These are phyloP conservation scores for Eubucco bourcierii DNA, from an alignment of 2,113 vertebrate species.

Conservation along the genomic window DNA sequence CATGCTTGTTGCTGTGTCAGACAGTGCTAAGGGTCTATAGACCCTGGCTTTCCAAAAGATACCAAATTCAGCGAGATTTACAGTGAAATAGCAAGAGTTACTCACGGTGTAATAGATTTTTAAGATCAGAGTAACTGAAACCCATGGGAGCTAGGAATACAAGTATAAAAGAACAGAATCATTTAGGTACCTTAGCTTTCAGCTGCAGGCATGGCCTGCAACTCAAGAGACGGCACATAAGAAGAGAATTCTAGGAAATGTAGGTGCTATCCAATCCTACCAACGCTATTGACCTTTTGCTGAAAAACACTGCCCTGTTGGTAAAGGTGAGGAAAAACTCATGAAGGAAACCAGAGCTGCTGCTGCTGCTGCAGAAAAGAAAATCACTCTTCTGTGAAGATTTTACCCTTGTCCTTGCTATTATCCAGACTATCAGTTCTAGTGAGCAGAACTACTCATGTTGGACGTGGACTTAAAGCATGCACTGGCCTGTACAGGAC, in stretches of 20 bases:
- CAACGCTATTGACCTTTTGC: not conserved
- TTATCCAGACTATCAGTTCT: not conserved
- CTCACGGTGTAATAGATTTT: not conserved
- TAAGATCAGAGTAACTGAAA: not conserved
- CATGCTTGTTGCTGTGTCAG: not conserved
- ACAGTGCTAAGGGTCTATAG: not conserved
- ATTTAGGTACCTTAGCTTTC: not conserved
- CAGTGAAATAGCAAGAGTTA: not conserved
- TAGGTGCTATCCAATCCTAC: not conserved
- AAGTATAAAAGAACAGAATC: not conserved
- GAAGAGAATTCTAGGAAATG: not conserved
- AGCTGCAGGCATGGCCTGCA: not conserved
- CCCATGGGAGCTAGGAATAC: not conserved
- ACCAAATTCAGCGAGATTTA: not conserved
- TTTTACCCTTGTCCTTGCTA: not conserved
- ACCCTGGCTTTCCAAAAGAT: not conserved
- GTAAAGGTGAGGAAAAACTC: not conserved
- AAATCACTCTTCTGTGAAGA: not conserved
- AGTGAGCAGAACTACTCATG: not conserved
- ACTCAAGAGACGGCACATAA: not conserved
- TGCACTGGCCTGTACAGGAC: not conserved
- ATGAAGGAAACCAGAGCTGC: not conserved
- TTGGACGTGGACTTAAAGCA: not conserved
- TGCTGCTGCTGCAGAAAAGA: not conserved
- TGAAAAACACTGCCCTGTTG: not conserved